Percentiles rank a stretch among this genome's conserved stretches.
These are phyloP conservation scores for Bombus fervidus DNA, from an alignment of 1,140 invertebrate genomes.

Conservation along the genomic window DNA sequence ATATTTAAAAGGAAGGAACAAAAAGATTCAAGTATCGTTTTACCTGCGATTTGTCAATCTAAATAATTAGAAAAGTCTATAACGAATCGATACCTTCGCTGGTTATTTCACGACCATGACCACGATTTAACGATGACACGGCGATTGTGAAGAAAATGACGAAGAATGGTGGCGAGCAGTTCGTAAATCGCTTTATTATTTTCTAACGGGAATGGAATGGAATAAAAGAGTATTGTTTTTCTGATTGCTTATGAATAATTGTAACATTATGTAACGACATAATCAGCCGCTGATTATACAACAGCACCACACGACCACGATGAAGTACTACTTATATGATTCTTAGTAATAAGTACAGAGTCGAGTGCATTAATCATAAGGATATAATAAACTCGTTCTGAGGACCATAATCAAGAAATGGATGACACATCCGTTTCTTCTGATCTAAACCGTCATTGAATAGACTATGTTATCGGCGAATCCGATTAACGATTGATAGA, in stretches of 20 bases:
- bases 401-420: slow-evolving; percentile 18
- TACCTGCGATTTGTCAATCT: too few relatives aligned
- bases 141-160: neutral
- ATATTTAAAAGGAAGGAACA: too few relatives aligned
- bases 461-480: neutral
- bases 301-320: neutral
- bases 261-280: slow-evolving; percentile 36
- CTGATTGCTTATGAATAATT: slow-evolving; percentile 29
- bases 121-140: neutral
- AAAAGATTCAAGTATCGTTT: too few relatives aligned
- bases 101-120: neutral
- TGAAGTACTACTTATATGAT: slow-evolving; percentile 18
- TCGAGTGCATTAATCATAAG: slow-evolving; percentile 49
- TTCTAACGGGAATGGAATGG: too few relatives aligned
- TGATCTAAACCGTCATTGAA: neutral
- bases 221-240: neutral
- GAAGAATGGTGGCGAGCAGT: too few relatives aligned
- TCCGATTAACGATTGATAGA: neutral
- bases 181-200: neutral
- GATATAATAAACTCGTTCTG: slow-evolving; percentile 43
- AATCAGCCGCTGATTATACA: slow-evolving; percentile 30
- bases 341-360: neutral
- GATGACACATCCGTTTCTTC: slow-evolving; percentile 40
- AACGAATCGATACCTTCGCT: too few relatives aligned
- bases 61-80: too few relatives aligned